Base-by-base conservation (phyloP, 2,888 invertebrate species). In the Eupithecia abbreviata region DNA sequence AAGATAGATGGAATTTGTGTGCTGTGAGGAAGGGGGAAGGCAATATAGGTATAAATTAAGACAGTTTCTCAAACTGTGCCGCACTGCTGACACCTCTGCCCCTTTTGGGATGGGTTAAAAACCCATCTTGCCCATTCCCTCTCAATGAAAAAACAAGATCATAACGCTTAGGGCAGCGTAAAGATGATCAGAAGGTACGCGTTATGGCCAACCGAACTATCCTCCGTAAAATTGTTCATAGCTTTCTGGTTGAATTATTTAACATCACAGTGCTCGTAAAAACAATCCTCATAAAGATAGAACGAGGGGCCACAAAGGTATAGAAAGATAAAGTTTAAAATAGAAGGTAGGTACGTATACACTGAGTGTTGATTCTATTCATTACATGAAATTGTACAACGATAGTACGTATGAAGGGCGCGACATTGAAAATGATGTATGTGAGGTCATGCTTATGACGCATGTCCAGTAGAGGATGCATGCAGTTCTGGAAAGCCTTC, bases 231-330 rank as follows among this genome's bases (percentile, higher is more conserved):
- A 62, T 77, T 76, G 83, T 81, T 85, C 81, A 85, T 83, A 83
- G 82, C 82, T 81, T 82, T 83, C 80, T 80, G 75, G 79, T 77
- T 87, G 83, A 84, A 87, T 85, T 82, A 85, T 85, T 84, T 85
- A 83, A 84, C 84, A 86, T 87, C 84, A 62, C 30, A 69, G 80
- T 78, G 83, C 79, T 90, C 88, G 86, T 90, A 88, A 87, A 89
- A 86, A 85, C 78, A 84, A 79, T 62, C 62, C 18, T 76, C 84
- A 85, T 87, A 87, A 88, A 88, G 80, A 77, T 81, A 81, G 80
- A 76, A 77, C 77, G 79, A 72, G 85, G 76, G 84, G 85, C 81
- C 83, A 66, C 83, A 77, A 76, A 82, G 82, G 82, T 81, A 79
- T 71, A 58, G 58, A 30, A 30, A 30, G 9, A 58, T 58, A 58